Percentiles rank a stretch among this genome's conserved stretches.
phyloP scores from a whole-genome alignment of 2,113 vertebrate genomes.

The Aramus guarauna region DNA sequence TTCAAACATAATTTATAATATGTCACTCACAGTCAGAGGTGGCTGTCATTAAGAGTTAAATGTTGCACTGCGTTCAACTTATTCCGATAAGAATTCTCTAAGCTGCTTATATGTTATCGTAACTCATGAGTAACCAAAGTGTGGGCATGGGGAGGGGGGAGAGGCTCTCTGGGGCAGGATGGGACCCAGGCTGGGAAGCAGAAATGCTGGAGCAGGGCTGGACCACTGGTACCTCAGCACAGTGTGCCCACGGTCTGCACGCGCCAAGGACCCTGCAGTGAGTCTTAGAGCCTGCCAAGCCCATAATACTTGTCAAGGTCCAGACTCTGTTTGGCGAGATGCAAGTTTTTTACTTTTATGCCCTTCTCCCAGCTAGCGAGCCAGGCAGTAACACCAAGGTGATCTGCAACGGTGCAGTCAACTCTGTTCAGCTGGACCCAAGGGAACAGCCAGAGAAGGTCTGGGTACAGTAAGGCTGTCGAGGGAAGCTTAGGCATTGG shows the following conservation, averaged over 20 bases:
- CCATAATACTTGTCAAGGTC: background rate
- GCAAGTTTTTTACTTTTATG: background rate
- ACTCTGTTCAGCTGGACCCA: background rate
- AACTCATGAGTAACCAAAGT: conserved; percentile 20
- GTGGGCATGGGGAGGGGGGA: background rate
- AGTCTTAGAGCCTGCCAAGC: background rate
- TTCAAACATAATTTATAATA: conserved; percentile 69
- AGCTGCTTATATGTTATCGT: conserved; percentile 64
- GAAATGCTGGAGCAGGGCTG: background rate
- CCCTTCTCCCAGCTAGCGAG: background rate
- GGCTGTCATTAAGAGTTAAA: conserved; percentile 68
- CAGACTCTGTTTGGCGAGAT: background rate
- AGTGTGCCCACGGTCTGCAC: background rate
- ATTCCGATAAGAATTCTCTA: conserved; percentile 63
- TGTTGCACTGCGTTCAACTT: conserved; percentile 42
- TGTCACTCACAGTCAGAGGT: conserved; percentile 67
- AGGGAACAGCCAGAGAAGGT: background rate
- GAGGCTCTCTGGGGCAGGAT: background rate
- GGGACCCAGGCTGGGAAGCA: background rate
- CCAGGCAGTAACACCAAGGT: fast-evolving
- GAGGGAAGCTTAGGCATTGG: background rate
- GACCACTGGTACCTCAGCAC: background rate
- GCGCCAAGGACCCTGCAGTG: background rate
- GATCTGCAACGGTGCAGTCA: background rate
- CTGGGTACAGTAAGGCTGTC: background rate